Base-by-base conservation (phyloP, 2,888 invertebrate genomes). In the Hipparchia semele region DNA sequence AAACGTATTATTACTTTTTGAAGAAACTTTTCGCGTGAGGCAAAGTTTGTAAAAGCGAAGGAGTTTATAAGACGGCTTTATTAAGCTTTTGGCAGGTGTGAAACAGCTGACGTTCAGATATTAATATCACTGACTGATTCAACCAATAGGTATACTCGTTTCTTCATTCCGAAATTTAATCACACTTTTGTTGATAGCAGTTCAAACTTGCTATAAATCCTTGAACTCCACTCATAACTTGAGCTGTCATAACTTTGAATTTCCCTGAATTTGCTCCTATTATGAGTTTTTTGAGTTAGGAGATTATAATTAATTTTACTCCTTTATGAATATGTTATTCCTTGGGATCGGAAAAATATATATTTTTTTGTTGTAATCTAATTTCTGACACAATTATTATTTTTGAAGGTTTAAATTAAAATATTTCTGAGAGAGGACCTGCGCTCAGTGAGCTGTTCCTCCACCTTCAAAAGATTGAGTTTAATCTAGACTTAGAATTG, bases 61-160 rank as follows among this genome's bases (percentile, higher is more conserved):
- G 87, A 90, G 88, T 88, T 91, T 86, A 90, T 90, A 90, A 90
- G 87, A 85, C 86, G 84, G 84, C 88, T 90, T 90, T 90, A 91
- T 90, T 90, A 88, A 87, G 83, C 83, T 84, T 88, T 87, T 87
- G 86, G 85, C 90, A 90, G 91, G 89, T 90, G 89, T 85, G 82
- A 84, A 87, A 80, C 89, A 90, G 87, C 90, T 90, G 92, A 85
- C 90, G 88, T 83, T 85, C 81, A 76, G 86, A 88, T 91, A 90
- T 91, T 90, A 91, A 90, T 91, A 88, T 89, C 53, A 13, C 85
- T 88, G 85, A 89, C 87, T 88, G 86, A 87, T 88, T 46, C 61
- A 45, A 13, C 46, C 39, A 46, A 70, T 56, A 62, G 62, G n/a
- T 70, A 39, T 59, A 49, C 33, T 61, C 13, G 56, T 56, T 51